Evolutionary conservation across 2,113 vertebrate genomes (phyloP).

Genomic region (Myiozetetes cayanensis): DNA sequence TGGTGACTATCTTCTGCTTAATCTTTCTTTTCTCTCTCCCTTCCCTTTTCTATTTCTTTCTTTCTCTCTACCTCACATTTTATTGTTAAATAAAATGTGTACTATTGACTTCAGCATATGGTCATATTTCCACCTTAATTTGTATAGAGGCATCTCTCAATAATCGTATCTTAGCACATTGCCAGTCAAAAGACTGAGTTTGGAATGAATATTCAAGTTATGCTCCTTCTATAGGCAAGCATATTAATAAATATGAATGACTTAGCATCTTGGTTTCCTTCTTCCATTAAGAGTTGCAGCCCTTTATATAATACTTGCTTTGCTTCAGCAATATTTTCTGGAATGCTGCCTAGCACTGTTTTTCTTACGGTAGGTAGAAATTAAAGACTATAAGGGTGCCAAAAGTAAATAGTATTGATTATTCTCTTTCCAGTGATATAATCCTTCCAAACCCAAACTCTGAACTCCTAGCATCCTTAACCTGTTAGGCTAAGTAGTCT

Average conservation of each 20-base stretch:
- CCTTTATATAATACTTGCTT: conserved; percentile 53
- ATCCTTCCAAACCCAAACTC: conserved; percentile 48
- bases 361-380: conserved; percentile 62
- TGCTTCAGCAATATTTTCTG: conserved; percentile 58
- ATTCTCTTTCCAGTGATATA: conserved; percentile 45
- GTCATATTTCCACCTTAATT: not conserved
- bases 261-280: conserved; percentile 51
- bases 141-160: not conserved
- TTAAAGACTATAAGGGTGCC: conserved; percentile 51
- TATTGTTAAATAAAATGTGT: not conserved
- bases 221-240: conserved; percentile 38
- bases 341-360: conserved; percentile 55
- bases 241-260: conserved; percentile 54
- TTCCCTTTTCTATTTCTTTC: not conserved
- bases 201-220: conserved; percentile 53
- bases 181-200: not conserved
- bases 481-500: not conserved
- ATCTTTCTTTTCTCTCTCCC: not conserved
- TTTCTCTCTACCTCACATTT: not conserved
- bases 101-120: not conserved
- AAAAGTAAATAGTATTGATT: conserved; percentile 64
- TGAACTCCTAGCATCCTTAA: not conserved
- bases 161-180: not conserved
- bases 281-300: conserved; percentile 56
- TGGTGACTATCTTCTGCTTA: not conserved